A percentile compares a stretch with the other conserved stretches of the same genome.
Conservation (phyloP, 2,113 vertebrate genomes). For the Pterophyllum scalare region DNA sequence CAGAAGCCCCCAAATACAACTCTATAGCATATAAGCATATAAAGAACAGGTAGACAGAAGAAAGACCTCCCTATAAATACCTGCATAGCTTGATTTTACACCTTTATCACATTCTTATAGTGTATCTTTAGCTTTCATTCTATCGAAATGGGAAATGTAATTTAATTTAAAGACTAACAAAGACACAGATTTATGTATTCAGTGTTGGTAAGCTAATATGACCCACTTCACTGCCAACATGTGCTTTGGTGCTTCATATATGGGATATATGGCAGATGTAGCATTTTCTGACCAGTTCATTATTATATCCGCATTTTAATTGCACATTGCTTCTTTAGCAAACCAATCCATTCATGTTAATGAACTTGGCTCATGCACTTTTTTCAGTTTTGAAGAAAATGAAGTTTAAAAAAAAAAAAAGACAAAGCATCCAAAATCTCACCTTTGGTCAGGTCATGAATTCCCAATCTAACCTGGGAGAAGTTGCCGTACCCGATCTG, state of each 20-base stretch:
- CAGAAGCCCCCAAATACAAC: fast-evolving
- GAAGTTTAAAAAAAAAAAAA: neutral
- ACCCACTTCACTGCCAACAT: neutral
- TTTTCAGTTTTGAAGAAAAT: neutral
- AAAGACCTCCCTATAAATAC: neutral
- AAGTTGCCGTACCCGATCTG: constrained; percentile 82
- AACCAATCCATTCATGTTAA: neutral
- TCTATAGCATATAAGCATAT: neutral
- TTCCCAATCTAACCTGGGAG: constrained; percentile 79
- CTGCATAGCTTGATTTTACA: neutral
- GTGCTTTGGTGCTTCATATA: neutral
- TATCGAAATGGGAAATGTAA: neutral
- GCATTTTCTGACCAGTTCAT: neutral
- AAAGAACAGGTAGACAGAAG: neutral
- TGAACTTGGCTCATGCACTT: neutral
- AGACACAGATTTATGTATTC: neutral
- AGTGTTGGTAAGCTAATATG: neutral
- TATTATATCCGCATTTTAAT: neutral
- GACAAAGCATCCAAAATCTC: constrained; percentile 17
- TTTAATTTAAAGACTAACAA: neutral
- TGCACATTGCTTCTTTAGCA: neutral
- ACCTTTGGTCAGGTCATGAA: constrained; percentile 83
- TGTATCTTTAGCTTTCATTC: neutral
- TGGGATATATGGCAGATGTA: neutral
- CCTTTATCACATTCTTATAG: neutral